phyloP scores from a whole-genome alignment of 2,113 vertebrate species.

The Oncorhynchus kisutch region DNA sequence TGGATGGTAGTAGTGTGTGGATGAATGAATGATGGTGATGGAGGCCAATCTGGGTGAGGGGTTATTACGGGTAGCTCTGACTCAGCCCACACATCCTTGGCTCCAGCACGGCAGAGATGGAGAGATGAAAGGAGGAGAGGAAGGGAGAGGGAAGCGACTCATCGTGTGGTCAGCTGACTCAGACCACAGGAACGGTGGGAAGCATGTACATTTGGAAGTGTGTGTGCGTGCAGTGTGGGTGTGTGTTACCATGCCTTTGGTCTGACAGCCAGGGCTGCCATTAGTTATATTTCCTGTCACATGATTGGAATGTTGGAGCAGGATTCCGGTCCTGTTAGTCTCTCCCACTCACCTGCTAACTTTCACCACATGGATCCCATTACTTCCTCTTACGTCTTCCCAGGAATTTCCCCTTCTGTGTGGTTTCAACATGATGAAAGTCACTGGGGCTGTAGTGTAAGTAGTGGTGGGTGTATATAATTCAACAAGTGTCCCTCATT shows the following conservation, averaged over 20 bases:
- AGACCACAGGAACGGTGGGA: slow-evolving; percentile 28
- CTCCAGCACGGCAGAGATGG: slow-evolving; percentile 22
- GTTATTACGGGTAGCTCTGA: slow-evolving; percentile 32
- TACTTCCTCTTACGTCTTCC: slow-evolving; percentile 39
- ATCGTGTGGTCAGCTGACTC: slow-evolving; percentile 60
- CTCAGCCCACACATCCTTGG: slow-evolving; percentile 25
- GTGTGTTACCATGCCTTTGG: slow-evolving; percentile 12
- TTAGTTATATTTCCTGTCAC: slow-evolving; percentile 57
- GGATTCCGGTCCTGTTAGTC: slow-evolving; percentile 57
- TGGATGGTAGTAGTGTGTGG: neutral
- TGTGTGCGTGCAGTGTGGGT: neutral
- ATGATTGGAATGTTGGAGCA: slow-evolving; percentile 44
- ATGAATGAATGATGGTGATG: neutral
- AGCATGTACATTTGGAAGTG: slow-evolving; percentile 27
- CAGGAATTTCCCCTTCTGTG: slow-evolving; percentile 53
- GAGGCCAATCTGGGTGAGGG: slow-evolving; percentile 24
- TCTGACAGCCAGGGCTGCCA: slow-evolving; percentile 23
- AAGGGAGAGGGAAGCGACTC: slow-evolving; percentile 27
- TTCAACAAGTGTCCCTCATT: neutral
- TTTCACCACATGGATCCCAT: slow-evolving; percentile 47
- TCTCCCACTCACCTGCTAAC: slow-evolving; percentile 58
- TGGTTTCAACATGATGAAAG: slow-evolving; percentile 35
- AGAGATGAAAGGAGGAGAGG: slow-evolving; percentile 36
- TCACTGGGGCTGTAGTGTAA: slow-evolving; percentile 5
- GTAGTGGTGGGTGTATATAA: neutral